Base-by-base conservation (phyloP, 2,888 invertebrate genomes). In the Oscheius onirici region DNA sequence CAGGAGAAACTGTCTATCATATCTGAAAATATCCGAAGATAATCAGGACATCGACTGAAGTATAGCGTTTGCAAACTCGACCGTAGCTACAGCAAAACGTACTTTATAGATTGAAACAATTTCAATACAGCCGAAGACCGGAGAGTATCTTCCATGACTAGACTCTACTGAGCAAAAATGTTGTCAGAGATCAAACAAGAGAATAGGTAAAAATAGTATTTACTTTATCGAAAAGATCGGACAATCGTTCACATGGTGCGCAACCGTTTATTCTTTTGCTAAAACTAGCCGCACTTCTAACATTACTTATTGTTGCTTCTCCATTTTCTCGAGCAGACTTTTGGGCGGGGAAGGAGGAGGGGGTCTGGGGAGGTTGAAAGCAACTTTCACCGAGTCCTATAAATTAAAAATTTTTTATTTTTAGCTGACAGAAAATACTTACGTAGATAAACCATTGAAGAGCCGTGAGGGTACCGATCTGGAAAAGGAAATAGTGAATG, bases 271-370 rank as follows among this genome's bases (percentile, higher is more conserved):
- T 63, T 63, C 46, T 17, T 46, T 63, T 63, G 63, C 63, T 63
- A 63, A 63, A 63, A 63, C 63, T 63, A 63, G 20, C n/a, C 63
- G 28, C 46, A 63, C 46, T 63, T 46, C 63, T 63, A 63, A 63
- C 63, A 63, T 15, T 22, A 40, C 61, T 46, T 75, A 69, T 13
- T 71, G 67, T 22, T 75, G 73, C 57, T 74, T 79, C 69, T 86
- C 90, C 69, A 91, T 85, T 83, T 94, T 92, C 89, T 91, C 91
- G 89, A 92, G 93, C 87, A 95, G 91, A 15, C 93, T 93, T 88
- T 94, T 95, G 17, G 96, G 96, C 95, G 95, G 95, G 90, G 93
- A 93, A 85, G 95, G 94, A 87, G 96, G 95, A 88, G 97, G 96
- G 74, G 96, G 96, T 84, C 97, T 92, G 72, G 96, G 97, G 91